Base-by-base conservation (phyloP, 2,888 invertebrate genomes). In the Cephonodes hylas region DNA sequence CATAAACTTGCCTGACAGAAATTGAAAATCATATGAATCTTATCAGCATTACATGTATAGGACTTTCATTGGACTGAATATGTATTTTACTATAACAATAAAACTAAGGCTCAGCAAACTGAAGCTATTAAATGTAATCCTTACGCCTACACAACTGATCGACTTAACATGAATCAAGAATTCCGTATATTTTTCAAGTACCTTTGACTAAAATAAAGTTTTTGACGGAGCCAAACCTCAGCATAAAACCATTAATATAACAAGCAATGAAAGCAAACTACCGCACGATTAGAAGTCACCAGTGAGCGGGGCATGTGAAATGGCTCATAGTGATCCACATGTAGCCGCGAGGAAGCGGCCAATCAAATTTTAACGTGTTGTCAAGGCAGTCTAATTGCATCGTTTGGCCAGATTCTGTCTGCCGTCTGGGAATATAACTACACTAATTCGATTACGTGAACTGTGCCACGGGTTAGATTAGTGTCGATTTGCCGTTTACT, bases 301-400 rank as follows among this genome's bases (percentile, higher is more conserved):
- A 13, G 5, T 5, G 38, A 4, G 38, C 38, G n/a, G 13, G 4
- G 1, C 38, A 13, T 38, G 13, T 72, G 68, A 66, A 66, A 69
- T 72, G 69, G 70, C 65, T 73, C 65, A 57, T 69, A 70, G 67
- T 67, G 75, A 70, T 76, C 79, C 79, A 77, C 77, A 79, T 77
- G 69, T 64, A 58, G 61, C 65, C 64, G 72, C 70, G 74, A 85
- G 88, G 86, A 88, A 81, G 84, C 76, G 66, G 61, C 76, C 84
- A 87, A 88, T 88, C 82, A 83, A 80, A 79, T 71, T 75, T 74
- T 76, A 77, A 80, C 75, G 75, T 70, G 69, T 70, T 76, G 66
- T 70, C 81, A 82, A 84, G 84, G 78, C 74, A 69, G 64, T 69
- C 72, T 77, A 80, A 87, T 86, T 86, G 83, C 83, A 85, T 86